These are phyloP conservation scores for Galerucella pusilla DNA, from an alignment of 2,888 invertebrate species.

Conservation along the genomic window DNA sequence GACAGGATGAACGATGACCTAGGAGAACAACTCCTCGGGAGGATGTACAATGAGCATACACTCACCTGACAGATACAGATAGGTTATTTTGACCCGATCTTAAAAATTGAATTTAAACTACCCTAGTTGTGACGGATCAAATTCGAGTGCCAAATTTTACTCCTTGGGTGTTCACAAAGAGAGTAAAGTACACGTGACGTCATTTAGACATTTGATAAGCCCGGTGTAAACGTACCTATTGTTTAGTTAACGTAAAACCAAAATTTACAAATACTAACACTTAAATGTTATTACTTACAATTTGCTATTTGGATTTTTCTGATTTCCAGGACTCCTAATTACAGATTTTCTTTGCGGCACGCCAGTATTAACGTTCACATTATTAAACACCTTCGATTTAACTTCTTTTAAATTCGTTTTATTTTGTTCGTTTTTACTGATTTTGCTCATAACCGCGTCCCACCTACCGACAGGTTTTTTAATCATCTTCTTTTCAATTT, in stretches of 20 bases:
- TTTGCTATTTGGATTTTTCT: constrained; percentile 57
- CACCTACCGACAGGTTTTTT: constrained; percentile 76
- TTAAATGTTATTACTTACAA: constrained; percentile 51
- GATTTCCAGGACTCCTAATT: constrained; percentile 44
- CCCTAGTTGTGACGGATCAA: no score
- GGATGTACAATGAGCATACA: no score
- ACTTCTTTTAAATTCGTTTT: constrained; percentile 85
- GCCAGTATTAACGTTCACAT: constrained; percentile 45
- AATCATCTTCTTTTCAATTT: constrained; percentile 65
- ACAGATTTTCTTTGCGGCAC: constrained; percentile 37
- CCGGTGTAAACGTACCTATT: no score
- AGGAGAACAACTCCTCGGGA: no score
- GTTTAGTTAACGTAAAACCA: background rate
- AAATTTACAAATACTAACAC: background rate
- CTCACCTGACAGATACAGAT: no score
- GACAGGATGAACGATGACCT: no score
- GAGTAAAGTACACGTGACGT: no score
- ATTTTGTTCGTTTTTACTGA: constrained; percentile 77
- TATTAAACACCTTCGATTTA: constrained; percentile 77
- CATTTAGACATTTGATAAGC: no score
- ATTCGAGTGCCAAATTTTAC: no score
- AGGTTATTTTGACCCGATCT: no score
- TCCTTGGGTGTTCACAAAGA: no score
- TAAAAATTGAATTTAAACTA: no score
- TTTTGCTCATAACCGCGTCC: constrained; percentile 87